These are phyloP conservation scores for Lagopus muta DNA, from an alignment of 2,113 vertebrate species.

Conservation along the genomic window DNA sequence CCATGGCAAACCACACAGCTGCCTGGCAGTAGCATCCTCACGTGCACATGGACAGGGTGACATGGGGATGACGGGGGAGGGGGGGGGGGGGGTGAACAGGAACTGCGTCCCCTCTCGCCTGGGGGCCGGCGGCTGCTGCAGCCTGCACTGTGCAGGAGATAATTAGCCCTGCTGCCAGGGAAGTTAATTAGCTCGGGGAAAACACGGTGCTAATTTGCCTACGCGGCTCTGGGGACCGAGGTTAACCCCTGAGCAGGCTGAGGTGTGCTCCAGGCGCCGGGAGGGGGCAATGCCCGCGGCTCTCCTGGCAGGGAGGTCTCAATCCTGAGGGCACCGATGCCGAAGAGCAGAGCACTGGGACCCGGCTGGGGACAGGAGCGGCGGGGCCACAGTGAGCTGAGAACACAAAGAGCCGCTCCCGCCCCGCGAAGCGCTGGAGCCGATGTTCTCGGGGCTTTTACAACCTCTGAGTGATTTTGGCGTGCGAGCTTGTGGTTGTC, in stretches of 20 bases:
- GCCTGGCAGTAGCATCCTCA: rapidly evolving
- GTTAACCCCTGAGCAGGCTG: background rate
- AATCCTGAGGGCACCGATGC: background rate
- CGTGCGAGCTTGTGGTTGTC: background rate
- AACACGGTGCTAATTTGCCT: constrained; percentile 57
- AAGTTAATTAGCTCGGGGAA: constrained; percentile 64
- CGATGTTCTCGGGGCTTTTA: constrained; percentile 63
- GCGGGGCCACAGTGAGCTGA: constrained; percentile 25
- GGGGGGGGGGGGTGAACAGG: no score
- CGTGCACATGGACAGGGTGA: background rate
- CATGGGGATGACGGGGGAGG: rapidly evolving
- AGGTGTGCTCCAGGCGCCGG: background rate
- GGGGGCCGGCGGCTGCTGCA: background rate
- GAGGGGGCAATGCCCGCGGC: background rate
- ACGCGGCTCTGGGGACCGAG: constrained; percentile 48
- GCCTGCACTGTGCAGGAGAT: background rate
- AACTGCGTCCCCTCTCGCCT: background rate
- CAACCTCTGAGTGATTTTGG: constrained; percentile 61
- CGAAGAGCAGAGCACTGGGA: constrained; percentile 43
- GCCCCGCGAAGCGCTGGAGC: constrained; percentile 38
- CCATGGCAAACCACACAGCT: background rate
- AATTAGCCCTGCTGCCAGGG: constrained; percentile 54
- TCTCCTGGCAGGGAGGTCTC: background rate
- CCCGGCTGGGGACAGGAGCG: constrained; percentile 61
- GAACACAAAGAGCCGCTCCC: constrained; percentile 28